phyloP scores from a whole-genome alignment of 1,140 invertebrate genomes.

The Cotesia glomerata region DNA sequence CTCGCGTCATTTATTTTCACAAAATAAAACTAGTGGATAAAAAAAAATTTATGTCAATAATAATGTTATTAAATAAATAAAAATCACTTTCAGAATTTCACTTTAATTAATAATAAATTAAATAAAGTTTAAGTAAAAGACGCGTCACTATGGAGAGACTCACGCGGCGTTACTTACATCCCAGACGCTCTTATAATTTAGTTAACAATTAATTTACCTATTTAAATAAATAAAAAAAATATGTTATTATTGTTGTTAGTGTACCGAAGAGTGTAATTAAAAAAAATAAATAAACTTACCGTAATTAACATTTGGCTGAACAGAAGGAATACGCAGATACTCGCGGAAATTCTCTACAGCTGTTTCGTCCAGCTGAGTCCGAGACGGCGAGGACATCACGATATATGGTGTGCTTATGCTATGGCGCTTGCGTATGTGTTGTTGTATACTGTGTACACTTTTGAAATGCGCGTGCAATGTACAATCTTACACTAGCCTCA shows the following conservation, averaged over 20 bases:
- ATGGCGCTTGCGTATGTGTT: conserved; percentile 1
- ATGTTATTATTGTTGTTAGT: background rate
- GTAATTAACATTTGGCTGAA: conserved; percentile 84
- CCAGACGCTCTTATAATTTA: background rate
- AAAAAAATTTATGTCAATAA: background rate
- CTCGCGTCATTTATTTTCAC: conserved; percentile 6
- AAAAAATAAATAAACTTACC: conserved; percentile 65
- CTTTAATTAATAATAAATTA: too few relatives aligned
- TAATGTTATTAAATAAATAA: background rate
- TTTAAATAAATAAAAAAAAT: background rate
- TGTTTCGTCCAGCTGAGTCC: conserved; percentile 61
- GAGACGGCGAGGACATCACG: conserved; percentile 41
- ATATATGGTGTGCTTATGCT: background rate
- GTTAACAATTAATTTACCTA: background rate
- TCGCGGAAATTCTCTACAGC: conserved; percentile 79
- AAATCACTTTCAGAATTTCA: too few relatives aligned
- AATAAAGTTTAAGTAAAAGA: background rate
- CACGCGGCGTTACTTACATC: background rate
- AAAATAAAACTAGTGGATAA: background rate
- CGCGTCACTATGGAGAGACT: background rate
- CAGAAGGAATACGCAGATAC: conserved; percentile 80
- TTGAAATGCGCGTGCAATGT: background rate
- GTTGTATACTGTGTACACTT: background rate
- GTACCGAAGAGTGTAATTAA: background rate
- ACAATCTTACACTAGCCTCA: background rate